These are phyloP conservation scores for Glyptemys insculpta DNA, from an alignment of 2,797 vertebrate genomes.

Conservation along the genomic window DNA sequence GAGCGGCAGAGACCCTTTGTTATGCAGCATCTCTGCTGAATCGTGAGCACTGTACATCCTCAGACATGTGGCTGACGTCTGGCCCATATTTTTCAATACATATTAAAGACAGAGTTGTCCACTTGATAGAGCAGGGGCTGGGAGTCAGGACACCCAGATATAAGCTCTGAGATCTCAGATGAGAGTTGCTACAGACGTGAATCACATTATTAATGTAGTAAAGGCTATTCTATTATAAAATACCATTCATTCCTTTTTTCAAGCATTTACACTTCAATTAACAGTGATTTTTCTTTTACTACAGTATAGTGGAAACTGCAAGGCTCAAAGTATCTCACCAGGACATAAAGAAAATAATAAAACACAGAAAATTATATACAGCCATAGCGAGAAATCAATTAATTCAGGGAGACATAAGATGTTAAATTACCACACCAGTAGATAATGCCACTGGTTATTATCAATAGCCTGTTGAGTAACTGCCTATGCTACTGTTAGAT, in stretches of 20 bases:
- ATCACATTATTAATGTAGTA: background rate
- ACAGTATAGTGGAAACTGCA: background rate
- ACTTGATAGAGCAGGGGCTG: fast-evolving
- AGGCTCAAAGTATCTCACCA: background rate
- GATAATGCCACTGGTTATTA: constrained; percentile 26
- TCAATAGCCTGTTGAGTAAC: constrained; percentile 22
- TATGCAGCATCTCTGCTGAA: background rate
- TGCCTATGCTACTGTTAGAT: background rate
- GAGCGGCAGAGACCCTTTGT: background rate
- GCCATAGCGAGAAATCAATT: constrained; percentile 45
- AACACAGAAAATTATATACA: background rate
- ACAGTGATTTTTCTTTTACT: background rate
- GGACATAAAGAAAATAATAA: background rate
- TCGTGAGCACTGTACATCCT: background rate
- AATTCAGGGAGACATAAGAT: constrained; percentile 42
- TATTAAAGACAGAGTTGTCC: background rate
- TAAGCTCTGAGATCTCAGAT: background rate
- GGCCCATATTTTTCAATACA: background rate
- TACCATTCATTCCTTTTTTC: background rate
- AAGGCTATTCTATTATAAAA: background rate
- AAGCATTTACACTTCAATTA: background rate
- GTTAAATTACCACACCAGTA: background rate
- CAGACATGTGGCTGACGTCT: background rate
- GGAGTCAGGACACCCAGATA: background rate
- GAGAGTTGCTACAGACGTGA: background rate